A percentile compares a stretch with the other conserved stretches of the same genome.
Evolutionary conservation across 2,113 vertebrate genomes (phyloP).

Genomic region (Telmatochromis sp.): DNA sequence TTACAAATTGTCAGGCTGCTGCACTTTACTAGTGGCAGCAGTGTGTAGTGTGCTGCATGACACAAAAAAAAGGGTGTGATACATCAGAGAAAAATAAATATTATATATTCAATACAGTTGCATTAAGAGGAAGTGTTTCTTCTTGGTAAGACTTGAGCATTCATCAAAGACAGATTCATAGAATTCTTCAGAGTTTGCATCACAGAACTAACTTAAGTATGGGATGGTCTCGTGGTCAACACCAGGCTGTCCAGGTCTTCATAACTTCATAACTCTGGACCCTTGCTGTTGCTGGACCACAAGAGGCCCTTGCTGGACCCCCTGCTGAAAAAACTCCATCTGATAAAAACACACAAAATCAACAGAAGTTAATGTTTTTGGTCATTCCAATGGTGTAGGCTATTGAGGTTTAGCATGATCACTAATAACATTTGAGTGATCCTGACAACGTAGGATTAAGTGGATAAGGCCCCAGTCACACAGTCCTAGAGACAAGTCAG

Average conservation of each 20-base stretch:
- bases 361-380: background rate
- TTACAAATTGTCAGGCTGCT: background rate
- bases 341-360: background rate
- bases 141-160: background rate
- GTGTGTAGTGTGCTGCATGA: background rate
- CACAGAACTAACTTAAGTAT: background rate
- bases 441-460: background rate
- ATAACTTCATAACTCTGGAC: background rate
- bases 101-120: background rate
- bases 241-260: background rate
- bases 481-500: background rate
- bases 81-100: background rate
- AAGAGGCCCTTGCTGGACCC: background rate
- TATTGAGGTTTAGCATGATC: background rate
- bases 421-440: background rate
- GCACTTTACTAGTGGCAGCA: background rate
- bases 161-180: background rate
- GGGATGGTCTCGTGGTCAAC: background rate
- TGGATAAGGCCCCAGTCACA: background rate
- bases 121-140: background rate
- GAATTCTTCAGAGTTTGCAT: background rate
- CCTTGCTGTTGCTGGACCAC: background rate
- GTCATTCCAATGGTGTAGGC: background rate
- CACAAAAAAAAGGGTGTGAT: background rate
- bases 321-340: background rate